Conservation (phyloP, 2,888 invertebrate genomes). For the Nudaria mundana region DNA sequence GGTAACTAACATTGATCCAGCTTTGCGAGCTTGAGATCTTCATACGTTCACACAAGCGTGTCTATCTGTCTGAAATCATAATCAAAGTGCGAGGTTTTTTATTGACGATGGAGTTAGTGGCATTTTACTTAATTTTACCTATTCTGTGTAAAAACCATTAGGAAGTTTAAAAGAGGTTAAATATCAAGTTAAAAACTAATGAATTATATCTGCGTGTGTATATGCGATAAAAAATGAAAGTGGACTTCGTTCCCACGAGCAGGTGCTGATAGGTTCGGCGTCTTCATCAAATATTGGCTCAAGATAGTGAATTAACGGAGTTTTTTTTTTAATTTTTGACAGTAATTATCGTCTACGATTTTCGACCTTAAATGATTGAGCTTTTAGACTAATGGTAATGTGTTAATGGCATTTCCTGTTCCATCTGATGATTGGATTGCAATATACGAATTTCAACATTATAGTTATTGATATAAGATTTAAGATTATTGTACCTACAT, state of each 20-base stretch:
- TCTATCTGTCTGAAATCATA: no score
- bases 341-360: constrained; percentile 8
- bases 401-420: neutral
- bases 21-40: no score
- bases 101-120: no score
- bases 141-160: neutral
- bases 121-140: neutral
- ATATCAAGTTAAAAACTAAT: constrained; percentile 3
- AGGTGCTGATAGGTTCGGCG: constrained; percentile 37
- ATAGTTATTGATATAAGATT: neutral
- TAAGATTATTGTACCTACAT: no score
- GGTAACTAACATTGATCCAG: no score
- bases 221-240: constrained; percentile 43
- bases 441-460: neutral
- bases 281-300: constrained; percentile 50
- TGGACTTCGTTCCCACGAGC: constrained; percentile 60
- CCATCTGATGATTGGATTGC: neutral
- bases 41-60: no score
- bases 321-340: no score
- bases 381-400: neutral
- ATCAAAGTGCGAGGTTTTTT: no score
- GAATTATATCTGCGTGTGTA: constrained; percentile 12
- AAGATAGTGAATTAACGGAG: constrained; percentile 5
- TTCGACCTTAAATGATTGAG: constrained; percentile 2
- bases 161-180: constrained; percentile 6